A percentile compares a stretch with the other conserved stretches of the same genome.
These are phyloP conservation scores for Triplophysa bombifrons DNA, from an alignment of 2,797 vertebrate genomes.

Conservation along the genomic window DNA sequence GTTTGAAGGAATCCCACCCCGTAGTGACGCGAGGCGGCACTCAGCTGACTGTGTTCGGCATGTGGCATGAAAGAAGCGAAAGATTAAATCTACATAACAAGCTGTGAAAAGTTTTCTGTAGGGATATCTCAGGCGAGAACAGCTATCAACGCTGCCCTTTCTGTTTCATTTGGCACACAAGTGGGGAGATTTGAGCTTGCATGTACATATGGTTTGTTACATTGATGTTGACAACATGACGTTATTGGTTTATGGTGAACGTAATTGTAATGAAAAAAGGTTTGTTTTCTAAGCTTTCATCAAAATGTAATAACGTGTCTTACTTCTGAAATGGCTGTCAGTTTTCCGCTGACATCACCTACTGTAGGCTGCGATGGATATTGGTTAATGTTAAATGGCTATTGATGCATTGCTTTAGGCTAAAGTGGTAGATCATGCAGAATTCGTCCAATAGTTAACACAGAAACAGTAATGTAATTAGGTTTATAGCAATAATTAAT, in stretches of 20 bases:
- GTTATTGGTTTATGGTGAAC: background rate
- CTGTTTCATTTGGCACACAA: constrained; percentile 32
- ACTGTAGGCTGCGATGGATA: too few relatives aligned
- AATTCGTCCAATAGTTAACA: background rate
- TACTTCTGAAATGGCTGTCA: background rate
- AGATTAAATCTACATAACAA: constrained; percentile 62
- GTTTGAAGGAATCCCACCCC: constrained; percentile 36
- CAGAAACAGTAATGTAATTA: background rate
- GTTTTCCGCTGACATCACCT: background rate
- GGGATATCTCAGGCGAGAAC: constrained; percentile 56
- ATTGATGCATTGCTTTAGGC: background rate
- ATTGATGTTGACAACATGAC: background rate
- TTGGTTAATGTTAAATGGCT: background rate
- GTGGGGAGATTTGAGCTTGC: constrained; percentile 7
- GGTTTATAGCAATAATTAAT: background rate
- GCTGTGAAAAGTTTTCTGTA: constrained; percentile 52
- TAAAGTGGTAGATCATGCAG: background rate
- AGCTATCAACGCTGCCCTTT: constrained; percentile 62
- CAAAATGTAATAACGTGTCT: background rate
- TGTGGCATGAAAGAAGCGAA: constrained; percentile 33
- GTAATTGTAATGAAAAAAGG: background rate
- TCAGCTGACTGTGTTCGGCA: constrained; percentile 33
- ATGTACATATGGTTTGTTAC: background rate
- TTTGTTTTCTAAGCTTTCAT: background rate
- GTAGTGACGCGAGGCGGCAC: constrained; percentile 27